These are phyloP conservation scores for Proteles cristata DNA, from an alignment of 2,113 vertebrate species.

Conservation along the genomic window DNA sequence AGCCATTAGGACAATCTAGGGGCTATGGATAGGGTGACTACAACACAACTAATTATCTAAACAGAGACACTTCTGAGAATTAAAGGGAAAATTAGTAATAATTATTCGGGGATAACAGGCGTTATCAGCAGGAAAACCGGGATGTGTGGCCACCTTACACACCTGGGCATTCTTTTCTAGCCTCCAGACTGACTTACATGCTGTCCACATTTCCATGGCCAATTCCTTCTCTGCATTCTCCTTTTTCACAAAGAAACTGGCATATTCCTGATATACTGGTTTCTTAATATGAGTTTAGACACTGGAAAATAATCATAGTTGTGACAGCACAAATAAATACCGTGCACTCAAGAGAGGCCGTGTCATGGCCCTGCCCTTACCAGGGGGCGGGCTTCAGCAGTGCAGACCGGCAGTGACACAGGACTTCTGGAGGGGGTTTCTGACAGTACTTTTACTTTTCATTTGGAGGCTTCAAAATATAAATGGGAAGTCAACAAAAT, in stretches of 20 bases:
- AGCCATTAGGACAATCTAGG: not conserved
- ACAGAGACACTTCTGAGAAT: not conserved
- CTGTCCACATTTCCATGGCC: not conserved
- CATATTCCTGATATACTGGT: not conserved
- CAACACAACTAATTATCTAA: not conserved
- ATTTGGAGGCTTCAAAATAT: not conserved
- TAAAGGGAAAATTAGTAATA: not conserved
- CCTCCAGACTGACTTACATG: accelerated
- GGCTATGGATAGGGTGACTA: not conserved
- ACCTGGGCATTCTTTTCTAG: not conserved
- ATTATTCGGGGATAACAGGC: not conserved
- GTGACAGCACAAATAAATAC: not conserved
- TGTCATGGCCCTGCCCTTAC: not conserved
- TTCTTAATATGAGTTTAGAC: not conserved
- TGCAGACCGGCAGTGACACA: accelerated
- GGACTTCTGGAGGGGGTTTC: not conserved
- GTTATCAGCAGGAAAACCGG: not conserved
- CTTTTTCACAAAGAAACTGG: not conserved
- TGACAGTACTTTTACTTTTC: not conserved
- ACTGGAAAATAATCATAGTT: too few species aligned
- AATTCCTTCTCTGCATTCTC: not conserved
- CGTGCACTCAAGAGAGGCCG: not conserved
- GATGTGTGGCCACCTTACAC: not conserved
- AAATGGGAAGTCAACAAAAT: conserved; percentile 21
- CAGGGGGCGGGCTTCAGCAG: not conserved